Evolutionary conservation across 1,140 invertebrate species (phyloP), one percentile per base, ranked within the genome.

Genomic region (Bombyx mori): DNA sequence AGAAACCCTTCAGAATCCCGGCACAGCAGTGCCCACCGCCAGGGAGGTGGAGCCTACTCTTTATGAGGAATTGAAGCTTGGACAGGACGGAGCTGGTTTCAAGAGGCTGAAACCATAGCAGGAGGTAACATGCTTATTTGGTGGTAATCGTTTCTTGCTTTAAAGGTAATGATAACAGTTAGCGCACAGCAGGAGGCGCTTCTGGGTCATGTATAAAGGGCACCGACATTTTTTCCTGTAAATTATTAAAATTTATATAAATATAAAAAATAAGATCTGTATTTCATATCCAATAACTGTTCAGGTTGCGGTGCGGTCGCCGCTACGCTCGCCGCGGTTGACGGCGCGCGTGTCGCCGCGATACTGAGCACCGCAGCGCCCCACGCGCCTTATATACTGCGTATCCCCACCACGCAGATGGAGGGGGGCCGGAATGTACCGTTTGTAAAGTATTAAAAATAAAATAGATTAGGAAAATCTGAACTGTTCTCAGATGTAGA

Each of bases 1-100:
- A 54, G 91, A 91, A 67, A 88, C 86, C 0, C 79, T 90, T 18
- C 90, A 91, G 63, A 87, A 88, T 35, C 88, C 90, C 0, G 55
- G 69, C 49, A 72, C 71, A 0, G 64, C 74, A 0, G 54, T 61
- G 12, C 58, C 71, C 0, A 42, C 69, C 0, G 61, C 67, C 0
- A 57, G 81, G 54, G 93, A 94, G 88, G 92, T 93, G 10, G 91
- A 93, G 69, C 93, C 93, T 42, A 91, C 92, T 47, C 85, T 94
- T 57, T 94, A 94, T 79, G 93, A 94, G 88, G 93, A 94, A 86
- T 88, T 94, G 68, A 93, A 94, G 87, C 89, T 94, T 62, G 93
- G 93, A 43, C 92, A 93, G 71, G 92, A 94, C 78, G 93, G 93
- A 57, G 93, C 91, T 53, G 93, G 93, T 66, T 94, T 94, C 88